Conservation (phyloP, 2,113 vertebrate genomes). For the Hippocampus zosterae region DNA sequence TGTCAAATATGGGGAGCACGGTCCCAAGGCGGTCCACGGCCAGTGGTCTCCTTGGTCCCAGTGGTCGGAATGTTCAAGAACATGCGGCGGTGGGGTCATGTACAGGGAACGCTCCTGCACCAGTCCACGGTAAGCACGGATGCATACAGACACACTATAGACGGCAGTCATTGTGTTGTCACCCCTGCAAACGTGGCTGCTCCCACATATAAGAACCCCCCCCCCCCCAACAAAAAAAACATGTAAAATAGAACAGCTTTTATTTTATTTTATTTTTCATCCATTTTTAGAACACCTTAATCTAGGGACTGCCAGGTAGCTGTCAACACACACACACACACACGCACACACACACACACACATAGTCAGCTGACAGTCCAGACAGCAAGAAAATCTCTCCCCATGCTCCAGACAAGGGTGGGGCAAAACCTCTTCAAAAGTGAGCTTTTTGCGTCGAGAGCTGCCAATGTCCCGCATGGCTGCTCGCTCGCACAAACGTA, state of each 20-base stretch:
- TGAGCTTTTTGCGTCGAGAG: slow-evolving; percentile 37
- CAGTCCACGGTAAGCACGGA: slow-evolving; percentile 82
- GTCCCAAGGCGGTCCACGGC: slow-evolving; percentile 84
- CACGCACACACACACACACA: slow-evolving; percentile 14
- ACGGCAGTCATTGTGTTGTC: slow-evolving; percentile 29
- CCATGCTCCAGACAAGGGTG: slow-evolving; percentile 39
- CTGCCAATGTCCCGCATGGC: slow-evolving; percentile 49
- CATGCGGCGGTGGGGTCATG: slow-evolving; percentile 87
- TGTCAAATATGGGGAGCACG: slow-evolving; percentile 85
- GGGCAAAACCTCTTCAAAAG: slow-evolving; percentile 39
- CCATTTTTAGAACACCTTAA: slow-evolving; percentile 55
- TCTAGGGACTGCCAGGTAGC: slow-evolving; percentile 41
- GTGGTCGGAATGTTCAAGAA: slow-evolving; percentile 93
- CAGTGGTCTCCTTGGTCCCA: slow-evolving; percentile 90
- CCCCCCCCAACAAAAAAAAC: no score
- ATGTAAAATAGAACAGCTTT: slow-evolving; percentile 38
- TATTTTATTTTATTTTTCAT: slow-evolving; percentile 21
- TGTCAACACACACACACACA: slow-evolving; percentile 46
- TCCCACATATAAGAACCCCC: neutral
- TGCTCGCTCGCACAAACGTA: slow-evolving; percentile 47
- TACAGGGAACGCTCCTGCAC: slow-evolving; percentile 87
- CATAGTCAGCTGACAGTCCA: slow-evolving; percentile 57
- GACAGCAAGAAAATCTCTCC: slow-evolving; percentile 55
- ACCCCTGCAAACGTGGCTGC: neutral
- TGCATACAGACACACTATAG: neutral